Evolutionary conservation across 92 coral and sea anemone species (phyloP), one percentile per base, ranked within the genome.

Genomic region (Plumapathes pennacea): DNA sequence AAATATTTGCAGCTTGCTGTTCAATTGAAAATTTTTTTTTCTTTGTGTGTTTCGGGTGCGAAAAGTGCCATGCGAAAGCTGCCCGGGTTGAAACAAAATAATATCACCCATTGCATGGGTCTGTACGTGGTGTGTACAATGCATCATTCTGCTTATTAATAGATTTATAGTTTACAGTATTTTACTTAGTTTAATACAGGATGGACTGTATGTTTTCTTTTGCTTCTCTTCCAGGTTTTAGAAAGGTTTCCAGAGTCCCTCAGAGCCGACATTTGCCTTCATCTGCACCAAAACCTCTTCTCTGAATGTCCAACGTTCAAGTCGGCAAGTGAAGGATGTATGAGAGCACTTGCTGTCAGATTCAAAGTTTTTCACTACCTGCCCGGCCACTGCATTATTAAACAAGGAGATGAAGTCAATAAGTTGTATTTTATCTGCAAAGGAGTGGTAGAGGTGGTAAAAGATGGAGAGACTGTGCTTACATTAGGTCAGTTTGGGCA

Each of bases 391-490:
- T 92, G 41, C 60, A 72, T 92, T 46, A 74, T 92, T 39, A 89
- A 89, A 54, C 98, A 84, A 55, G 98, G 98, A n/a, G 98, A 92
- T 49, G 92, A 85, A 40, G 90, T 92, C 34, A 80, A 83, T 10
- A 71, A 68, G 14, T 65, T 92, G 19, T 88, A 80, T 69, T 92
- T 92, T 66, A 67, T 92, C 18, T 91, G 84, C 34, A 88, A 86
- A 60, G 98, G 98, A 30, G 72, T 71, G 46, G 64, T 92, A 21
- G 96, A 92, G 37, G 95, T 88, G n/a, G 65, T 81, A 3, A 74
- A 89, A 50, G 46, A 76, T 49, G 90, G 86, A 38, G 82, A 67
- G 38, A 80, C 88, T 1, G 52, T 84, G 51, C 8, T 85, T 6
- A 75, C 89, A 8, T 52, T 92, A 66, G 95, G 98, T 88, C 15